Conservation (phyloP, 2,113 vertebrate genomes). For the Muscicapa adusta region DNA sequence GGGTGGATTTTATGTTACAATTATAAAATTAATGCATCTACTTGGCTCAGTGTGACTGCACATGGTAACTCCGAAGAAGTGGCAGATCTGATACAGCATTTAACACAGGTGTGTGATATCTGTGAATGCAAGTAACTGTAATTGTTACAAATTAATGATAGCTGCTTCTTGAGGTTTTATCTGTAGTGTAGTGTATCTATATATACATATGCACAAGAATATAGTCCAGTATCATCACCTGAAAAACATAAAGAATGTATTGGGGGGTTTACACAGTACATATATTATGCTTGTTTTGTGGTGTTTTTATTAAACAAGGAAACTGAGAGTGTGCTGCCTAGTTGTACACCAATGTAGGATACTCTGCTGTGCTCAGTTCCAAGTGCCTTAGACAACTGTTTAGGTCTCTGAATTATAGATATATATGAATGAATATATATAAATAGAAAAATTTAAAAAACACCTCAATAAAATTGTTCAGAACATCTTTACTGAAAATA, state of each 20-base stretch:
- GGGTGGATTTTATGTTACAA: background rate
- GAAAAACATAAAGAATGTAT: constrained; percentile 25
- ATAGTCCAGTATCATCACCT: constrained; percentile 42
- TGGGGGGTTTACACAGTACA: constrained; percentile 33
- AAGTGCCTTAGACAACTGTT: constrained; percentile 72
- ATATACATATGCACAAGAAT: background rate
- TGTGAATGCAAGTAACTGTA: constrained; percentile 61
- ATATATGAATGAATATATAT: constrained; percentile 18
- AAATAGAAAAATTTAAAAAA: constrained; percentile 52
- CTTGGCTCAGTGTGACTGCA: background rate
- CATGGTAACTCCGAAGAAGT: background rate
- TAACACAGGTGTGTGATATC: constrained; percentile 4
- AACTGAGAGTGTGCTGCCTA: constrained; percentile 41
- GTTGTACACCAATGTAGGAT: constrained; percentile 48
- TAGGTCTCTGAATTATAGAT: constrained; percentile 55
- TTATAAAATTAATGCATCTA: background rate
- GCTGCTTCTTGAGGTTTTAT: constrained; percentile 30
- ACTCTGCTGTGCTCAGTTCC: constrained; percentile 61
- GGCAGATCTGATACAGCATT: background rate
- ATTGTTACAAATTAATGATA: constrained; percentile 23
- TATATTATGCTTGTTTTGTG: constrained; percentile 15
- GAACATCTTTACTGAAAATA: constrained; percentile 12
- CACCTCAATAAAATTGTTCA: constrained; percentile 66
- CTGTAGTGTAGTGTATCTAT: constrained; percentile 20
- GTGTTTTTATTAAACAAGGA: constrained; percentile 59